Conservation (phyloP, 2,113 vertebrate genomes). For the Thinocorus orbignyianus region DNA sequence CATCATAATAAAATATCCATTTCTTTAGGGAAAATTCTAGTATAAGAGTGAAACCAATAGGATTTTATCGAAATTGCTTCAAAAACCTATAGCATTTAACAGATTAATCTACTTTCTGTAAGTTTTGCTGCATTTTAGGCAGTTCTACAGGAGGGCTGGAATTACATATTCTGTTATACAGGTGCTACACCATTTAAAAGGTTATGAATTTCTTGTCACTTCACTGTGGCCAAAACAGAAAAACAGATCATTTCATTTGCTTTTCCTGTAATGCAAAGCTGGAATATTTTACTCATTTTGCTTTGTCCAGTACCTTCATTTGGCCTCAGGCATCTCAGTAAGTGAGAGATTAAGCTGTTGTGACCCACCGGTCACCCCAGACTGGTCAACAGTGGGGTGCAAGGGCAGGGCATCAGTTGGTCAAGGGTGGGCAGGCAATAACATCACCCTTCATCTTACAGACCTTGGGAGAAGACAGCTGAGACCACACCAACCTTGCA, state of each 20-base stretch:
- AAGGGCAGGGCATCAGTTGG: too few species aligned
- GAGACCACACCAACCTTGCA: background rate
- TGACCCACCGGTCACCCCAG: background rate
- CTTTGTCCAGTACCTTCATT: background rate
- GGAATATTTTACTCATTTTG: background rate
- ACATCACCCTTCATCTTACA: background rate
- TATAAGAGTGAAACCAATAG: background rate
- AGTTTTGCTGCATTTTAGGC: background rate
- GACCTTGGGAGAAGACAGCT: background rate
- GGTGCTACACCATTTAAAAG: background rate
- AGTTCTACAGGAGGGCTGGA: background rate
- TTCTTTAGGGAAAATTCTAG: background rate
- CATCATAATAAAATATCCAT: background rate
- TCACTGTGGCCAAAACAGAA: background rate
- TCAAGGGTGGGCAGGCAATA: background rate
- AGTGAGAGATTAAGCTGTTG: rapidly evolving
- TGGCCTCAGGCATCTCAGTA: background rate
- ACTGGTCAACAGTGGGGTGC: background rate
- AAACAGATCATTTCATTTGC: background rate
- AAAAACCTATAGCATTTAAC: background rate
- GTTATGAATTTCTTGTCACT: background rate
- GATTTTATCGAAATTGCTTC: background rate
- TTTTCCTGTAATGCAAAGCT: background rate
- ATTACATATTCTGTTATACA: background rate
- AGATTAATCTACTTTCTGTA: background rate